Percentiles rank a stretch among this genome's conserved stretches.
Conservation (phyloP, 2,797 vertebrate genomes). For the Varecia variegata region DNA sequence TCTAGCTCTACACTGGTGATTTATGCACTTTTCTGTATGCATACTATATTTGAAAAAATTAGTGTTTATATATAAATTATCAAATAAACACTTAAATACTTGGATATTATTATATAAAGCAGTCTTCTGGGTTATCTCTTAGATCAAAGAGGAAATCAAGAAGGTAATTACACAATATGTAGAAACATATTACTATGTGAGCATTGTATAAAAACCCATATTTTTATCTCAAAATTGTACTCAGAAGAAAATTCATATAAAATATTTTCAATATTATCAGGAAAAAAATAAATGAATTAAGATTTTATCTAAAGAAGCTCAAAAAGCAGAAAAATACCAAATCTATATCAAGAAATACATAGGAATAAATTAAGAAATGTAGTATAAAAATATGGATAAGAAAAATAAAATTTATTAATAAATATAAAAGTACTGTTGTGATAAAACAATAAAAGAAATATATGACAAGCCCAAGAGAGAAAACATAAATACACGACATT, state of each 20-base stretch:
- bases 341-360: background rate
- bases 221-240: background rate
- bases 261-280: background rate
- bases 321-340: background rate
- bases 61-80: background rate
- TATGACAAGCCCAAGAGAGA: background rate
- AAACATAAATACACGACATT: background rate
- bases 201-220: background rate
- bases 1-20: background rate
- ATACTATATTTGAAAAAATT: background rate
- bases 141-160: background rate
- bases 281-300: background rate
- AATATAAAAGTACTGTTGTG: background rate
- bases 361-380: background rate
- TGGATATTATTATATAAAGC: background rate
- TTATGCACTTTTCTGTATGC: background rate
- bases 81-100: background rate
- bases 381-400: background rate
- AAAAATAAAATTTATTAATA: background rate
- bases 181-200: background rate
- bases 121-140: background rate
- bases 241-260: background rate
- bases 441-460: background rate
- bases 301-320: background rate
- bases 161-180: background rate